Percentiles rank a stretch among this genome's conserved stretches.
Evolutionary conservation across 2,888 invertebrate genomes (phyloP).

Genomic region (Aethes cnicana): DNA sequence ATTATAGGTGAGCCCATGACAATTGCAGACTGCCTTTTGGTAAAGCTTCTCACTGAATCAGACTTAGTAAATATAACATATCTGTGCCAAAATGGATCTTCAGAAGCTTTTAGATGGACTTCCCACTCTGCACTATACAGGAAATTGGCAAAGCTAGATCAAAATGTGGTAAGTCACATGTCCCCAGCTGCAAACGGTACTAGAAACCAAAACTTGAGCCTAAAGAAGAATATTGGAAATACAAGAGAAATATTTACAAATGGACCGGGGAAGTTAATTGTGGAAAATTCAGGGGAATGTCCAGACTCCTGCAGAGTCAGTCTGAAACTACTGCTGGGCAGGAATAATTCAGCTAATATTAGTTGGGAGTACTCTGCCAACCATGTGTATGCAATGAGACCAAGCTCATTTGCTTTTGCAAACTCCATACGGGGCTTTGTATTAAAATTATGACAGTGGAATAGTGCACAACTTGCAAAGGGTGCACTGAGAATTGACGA

Average conservation of each 20-base stretch:
- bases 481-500: slow-evolving; percentile 75
- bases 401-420: slow-evolving; percentile 85
- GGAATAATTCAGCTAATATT: slow-evolving; percentile 76
- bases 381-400: slow-evolving; percentile 87
- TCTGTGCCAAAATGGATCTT: slow-evolving; percentile 82
- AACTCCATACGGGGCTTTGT: slow-evolving; percentile 87
- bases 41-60: slow-evolving; percentile 81
- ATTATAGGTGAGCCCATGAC: slow-evolving; percentile 84
- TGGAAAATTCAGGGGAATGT: slow-evolving; percentile 88
- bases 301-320: slow-evolving; percentile 86
- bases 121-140: slow-evolving; percentile 57
- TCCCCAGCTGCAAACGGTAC: slow-evolving; percentile 58
- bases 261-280: slow-evolving; percentile 84
- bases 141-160: slow-evolving; percentile 62
- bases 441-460: slow-evolving; percentile 92
- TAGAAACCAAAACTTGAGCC: slow-evolving; percentile 78
- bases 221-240: slow-evolving; percentile 80
- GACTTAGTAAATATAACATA: slow-evolving; percentile 76
- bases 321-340: slow-evolving; percentile 81
- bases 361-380: slow-evolving; percentile 84
- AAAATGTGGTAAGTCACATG: slow-evolving; percentile 45
- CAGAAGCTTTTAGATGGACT: slow-evolving; percentile 77
- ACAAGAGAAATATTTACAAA: slow-evolving; percentile 82
- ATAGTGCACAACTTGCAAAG: slow-evolving; percentile 76
- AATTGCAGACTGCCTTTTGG: slow-evolving; percentile 81